Evolutionary conservation across 2,113 vertebrate species (phyloP).

Genomic region (Haplochromis burtoni): DNA sequence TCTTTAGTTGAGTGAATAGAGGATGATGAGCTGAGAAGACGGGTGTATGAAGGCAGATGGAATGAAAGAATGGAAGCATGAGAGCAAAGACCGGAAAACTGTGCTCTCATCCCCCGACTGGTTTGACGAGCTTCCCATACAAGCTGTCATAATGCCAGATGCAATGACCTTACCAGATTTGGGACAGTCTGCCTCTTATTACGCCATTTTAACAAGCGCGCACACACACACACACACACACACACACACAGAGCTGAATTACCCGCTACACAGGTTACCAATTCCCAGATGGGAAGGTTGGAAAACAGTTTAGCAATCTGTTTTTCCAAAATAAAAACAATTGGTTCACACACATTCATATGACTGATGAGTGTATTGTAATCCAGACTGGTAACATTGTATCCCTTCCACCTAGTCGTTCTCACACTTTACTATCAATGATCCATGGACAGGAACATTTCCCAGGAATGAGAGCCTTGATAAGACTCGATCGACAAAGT

Average conservation of each 20-base stretch:
- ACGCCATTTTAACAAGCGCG: neutral
- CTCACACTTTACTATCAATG: slow-evolving; percentile 54
- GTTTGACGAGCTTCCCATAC: slow-evolving; percentile 57
- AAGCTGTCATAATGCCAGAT: slow-evolving; percentile 17
- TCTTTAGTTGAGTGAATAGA: neutral
- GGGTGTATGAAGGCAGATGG: neutral
- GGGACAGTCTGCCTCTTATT: slow-evolving; percentile 30
- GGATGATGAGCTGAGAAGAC: neutral
- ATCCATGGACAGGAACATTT: slow-evolving; percentile 3
- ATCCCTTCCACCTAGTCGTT: slow-evolving; percentile 19
- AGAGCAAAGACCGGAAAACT: slow-evolving; percentile 5
- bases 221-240: neutral
- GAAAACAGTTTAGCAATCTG: neutral
- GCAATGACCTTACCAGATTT: slow-evolving; percentile 52
- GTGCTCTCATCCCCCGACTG: slow-evolving; percentile 21
- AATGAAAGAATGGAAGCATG: neutral
- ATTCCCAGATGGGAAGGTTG: neutral
- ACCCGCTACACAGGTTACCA: neutral
- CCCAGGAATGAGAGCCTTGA: slow-evolving; percentile 39
- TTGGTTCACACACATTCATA: neutral
- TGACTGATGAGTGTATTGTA: neutral
- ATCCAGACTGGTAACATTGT: neutral
- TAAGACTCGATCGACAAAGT: slow-evolving; percentile 45
- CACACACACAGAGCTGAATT: neutral
- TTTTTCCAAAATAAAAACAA: neutral